Conservation (phyloP, 2,113 vertebrate genomes). For the Rousettus leschenaultii region DNA sequence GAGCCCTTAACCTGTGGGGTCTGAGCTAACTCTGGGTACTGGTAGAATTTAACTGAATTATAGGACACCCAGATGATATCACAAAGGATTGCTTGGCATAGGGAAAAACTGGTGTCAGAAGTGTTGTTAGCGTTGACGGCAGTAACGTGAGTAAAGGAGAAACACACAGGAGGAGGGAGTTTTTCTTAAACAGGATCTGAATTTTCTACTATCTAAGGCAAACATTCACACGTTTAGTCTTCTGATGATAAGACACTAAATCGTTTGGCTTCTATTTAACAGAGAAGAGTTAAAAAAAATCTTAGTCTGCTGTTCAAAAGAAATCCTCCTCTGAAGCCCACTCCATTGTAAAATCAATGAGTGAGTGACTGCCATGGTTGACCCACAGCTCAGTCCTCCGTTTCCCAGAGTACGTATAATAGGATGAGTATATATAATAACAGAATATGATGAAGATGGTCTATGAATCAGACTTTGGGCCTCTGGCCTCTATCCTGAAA, state of each 20-base stretch:
- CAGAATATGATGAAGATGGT: background rate
- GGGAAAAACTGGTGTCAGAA: background rate
- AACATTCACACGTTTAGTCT: background rate
- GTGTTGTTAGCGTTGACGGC: rapidly evolving
- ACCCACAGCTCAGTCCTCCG: background rate
- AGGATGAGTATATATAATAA: background rate
- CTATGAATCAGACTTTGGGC: background rate
- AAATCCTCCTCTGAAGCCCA: background rate
- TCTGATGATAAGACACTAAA: background rate
- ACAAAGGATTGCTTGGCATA: background rate
- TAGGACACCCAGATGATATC: background rate
- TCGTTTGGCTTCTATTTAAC: background rate
- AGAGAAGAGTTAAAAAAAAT: background rate
- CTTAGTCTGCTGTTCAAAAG: background rate
- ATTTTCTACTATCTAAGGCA: background rate
- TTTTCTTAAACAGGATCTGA: background rate
- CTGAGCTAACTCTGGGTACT: background rate
- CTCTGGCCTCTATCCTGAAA: background rate
- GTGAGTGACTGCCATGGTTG: background rate
- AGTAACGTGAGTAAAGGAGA: no score
- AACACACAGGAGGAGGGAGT: background rate
- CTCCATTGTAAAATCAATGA: background rate
- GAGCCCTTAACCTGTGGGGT: background rate
- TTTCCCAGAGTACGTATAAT: background rate
- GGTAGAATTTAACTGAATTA: background rate